Evolutionary conservation across 1,140 invertebrate species (phyloP).

Genomic region (Anastatus disparis): DNA sequence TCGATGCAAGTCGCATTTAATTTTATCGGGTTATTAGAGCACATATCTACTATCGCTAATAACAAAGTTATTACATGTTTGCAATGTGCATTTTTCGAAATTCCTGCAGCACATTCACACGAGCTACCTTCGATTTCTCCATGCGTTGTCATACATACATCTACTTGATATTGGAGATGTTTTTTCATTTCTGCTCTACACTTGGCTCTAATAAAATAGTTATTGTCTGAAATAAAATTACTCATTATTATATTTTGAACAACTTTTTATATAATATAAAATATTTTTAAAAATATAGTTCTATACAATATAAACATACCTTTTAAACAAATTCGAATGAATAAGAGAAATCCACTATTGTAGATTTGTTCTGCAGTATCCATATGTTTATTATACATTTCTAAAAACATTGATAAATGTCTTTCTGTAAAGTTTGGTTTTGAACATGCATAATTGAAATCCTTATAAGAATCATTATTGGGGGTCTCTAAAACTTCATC

Average conservation of each 20-base stretch:
- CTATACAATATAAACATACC: background rate
- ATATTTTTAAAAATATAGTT: too few species aligned
- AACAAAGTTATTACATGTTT: background rate
- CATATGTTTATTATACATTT: background rate
- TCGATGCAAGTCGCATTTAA: background rate
- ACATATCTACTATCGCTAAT: too few species aligned
- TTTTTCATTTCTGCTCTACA: background rate
- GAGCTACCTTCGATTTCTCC: background rate
- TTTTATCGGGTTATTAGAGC: background rate
- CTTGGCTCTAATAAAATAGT: background rate
- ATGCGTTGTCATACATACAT: background rate
- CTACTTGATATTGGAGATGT: background rate
- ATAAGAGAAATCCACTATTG: background rate
- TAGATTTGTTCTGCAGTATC: background rate
- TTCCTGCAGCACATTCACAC: slow-evolving; percentile 3
- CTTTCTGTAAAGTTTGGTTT: background rate
- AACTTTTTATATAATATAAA: background rate
- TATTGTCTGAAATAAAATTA: background rate
- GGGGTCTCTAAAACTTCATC: background rate
- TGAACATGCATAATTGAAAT: background rate
- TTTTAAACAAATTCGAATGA: background rate
- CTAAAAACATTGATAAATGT: background rate
- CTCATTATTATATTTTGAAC: background rate
- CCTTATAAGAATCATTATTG: background rate
- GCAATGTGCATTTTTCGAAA: background rate